Evolutionary conservation across 1,140 invertebrate genomes (phyloP), one percentile per base, ranked within the genome.

Genomic region (Zaprionus gabonicus): DNA sequence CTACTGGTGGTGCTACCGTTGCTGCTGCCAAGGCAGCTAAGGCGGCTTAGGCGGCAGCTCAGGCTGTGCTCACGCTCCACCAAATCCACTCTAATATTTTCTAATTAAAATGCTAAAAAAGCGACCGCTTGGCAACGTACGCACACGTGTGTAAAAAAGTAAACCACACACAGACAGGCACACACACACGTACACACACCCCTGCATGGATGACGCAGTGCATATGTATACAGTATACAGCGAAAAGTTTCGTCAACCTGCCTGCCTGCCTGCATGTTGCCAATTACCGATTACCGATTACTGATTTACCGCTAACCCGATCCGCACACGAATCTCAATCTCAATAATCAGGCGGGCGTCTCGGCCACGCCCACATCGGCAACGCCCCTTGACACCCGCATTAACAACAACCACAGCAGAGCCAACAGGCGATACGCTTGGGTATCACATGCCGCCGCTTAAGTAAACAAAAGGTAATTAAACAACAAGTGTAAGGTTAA

Each of bases 401-500:
- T 51, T 23, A 23, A 23, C 23, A 51, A 51, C 46, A 25, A 51
- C 46, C 20, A 20, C 46, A 51, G 46, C 20, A 51, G 20, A 51
- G 20, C 46, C 12, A 51, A 51, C 46, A 13, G 46, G 46, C 46
- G 46, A 51, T 51, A 51, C 46, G 46, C 10, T 51, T 51, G 20
- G 15, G 57, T 41, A 59, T 59, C 57, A 34, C 57, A 59, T 59
- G 57, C 20, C 57, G 23, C 36, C 57, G 57, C 17, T 36, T 59
- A 59, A 38, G 23, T 59, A 59, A 59, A 59, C 57, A 59, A 41
- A 59, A 59, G 57, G 57, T 38, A 62, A 62, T 46, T 62, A 62
- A 62, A 46, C 59, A 46, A 46, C 41, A 62, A 62, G 59, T 62
- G 59, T 62, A 62, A 62, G 31, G 57, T 41, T 41, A 41, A 15